Evolutionary conservation across 2,888 invertebrate genomes (phyloP).

Genomic region (Odiellus spinosus): DNA sequence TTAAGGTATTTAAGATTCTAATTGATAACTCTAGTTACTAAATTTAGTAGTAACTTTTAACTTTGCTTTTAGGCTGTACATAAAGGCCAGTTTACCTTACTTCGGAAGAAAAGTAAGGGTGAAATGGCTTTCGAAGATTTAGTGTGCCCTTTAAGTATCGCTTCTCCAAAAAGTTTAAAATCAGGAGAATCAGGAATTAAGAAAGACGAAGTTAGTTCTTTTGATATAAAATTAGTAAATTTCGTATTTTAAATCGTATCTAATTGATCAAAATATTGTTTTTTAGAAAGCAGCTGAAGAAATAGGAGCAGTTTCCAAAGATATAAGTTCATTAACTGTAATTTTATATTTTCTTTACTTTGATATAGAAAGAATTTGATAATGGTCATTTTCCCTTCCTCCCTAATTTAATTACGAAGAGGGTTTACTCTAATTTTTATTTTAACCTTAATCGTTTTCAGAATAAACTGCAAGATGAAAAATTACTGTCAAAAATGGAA

Average conservation of each 20-base stretch:
- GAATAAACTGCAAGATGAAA: conserved; percentile 14
- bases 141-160: conserved; percentile 55
- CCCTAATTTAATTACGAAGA: too few species aligned
- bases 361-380: not conserved
- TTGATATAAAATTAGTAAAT: too few species aligned
- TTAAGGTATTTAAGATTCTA: conserved; percentile 32
- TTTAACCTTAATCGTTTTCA: conserved; percentile 3
- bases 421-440: too few species aligned
- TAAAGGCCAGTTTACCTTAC: conserved; percentile 71
- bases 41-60: not conserved
- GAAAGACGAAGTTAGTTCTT: not conserved
- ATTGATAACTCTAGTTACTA: not conserved
- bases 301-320: conserved; percentile 11
- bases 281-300: conserved; percentile 6
- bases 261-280: not conserved
- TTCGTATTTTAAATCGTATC: not conserved
- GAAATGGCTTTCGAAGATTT: conserved; percentile 69
- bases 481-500: conserved; percentile 13
- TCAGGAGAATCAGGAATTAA: not conserved
- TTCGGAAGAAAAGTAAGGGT: conserved; percentile 45
- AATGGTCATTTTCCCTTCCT: too few species aligned
- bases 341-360: too few species aligned
- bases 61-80: conserved; percentile 50
- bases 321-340: conserved; percentile 9
- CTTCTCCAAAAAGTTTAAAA: not conserved